These are phyloP conservation scores for Steinernema hermaphroditum DNA, from an alignment of 2,888 invertebrate species.

Conservation along the genomic window DNA sequence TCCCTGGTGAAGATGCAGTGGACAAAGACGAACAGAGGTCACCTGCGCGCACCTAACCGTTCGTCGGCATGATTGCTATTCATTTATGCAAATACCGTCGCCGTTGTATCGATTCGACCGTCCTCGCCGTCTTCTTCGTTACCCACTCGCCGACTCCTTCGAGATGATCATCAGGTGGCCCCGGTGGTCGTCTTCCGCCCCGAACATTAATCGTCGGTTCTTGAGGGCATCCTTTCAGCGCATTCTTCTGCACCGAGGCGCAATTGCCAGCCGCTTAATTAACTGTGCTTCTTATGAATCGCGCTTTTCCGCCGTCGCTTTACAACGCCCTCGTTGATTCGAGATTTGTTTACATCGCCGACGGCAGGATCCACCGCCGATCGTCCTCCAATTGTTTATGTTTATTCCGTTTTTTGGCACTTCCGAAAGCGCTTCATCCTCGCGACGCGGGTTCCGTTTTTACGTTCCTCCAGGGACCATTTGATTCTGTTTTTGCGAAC, in stretches of 20 bases:
- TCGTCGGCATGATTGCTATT: conserved; percentile 10
- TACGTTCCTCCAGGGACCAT: neutral
- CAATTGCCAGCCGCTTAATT: conserved; percentile 21
- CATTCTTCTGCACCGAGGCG: neutral
- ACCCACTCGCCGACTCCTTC: conserved; percentile 35
- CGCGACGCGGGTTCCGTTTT: neutral
- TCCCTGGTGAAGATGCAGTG: no score
- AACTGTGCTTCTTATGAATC: neutral
- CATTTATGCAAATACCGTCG: conserved; percentile 25
- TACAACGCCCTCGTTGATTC: conserved; percentile 10
- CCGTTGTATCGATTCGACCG: conserved; percentile 27
- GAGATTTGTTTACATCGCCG: conserved; percentile 19
- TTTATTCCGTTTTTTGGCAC: conserved; percentile 24
- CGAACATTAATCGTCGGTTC: neutral
- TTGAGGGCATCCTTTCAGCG: neutral
- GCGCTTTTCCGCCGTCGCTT: neutral
- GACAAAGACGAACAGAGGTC: no score
- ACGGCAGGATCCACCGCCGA: neutral
- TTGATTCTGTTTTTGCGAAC: neutral
- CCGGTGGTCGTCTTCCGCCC: neutral
- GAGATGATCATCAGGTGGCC: neutral
- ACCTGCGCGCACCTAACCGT: conserved; percentile 5
- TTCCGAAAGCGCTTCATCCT: neutral
- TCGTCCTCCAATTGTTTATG: conserved; percentile 5
- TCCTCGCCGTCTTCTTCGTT: conserved; percentile 41